These are phyloP conservation scores for Lithobius niger DNA, from an alignment of 1,140 invertebrate genomes.

Conservation along the genomic window DNA sequence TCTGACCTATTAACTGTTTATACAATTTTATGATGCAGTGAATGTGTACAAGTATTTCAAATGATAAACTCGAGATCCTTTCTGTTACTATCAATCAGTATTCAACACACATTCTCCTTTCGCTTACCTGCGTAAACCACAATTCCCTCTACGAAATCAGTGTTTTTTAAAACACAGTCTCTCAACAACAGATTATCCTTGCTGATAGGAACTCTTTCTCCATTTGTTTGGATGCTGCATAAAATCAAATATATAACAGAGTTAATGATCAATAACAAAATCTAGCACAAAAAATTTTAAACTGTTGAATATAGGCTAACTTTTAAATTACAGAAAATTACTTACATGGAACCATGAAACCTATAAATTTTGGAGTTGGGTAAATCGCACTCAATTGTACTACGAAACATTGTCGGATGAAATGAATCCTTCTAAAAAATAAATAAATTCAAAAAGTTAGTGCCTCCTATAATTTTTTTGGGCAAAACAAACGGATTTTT, in stretches of 20 bases:
- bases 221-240: constrained; percentile 51
- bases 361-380: constrained; percentile 93
- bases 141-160: constrained; percentile 86
- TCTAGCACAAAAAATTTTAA: neutral
- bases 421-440: constrained; percentile 51
- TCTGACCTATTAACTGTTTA: too few relatives aligned
- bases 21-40: too few relatives aligned
- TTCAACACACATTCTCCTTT: too few relatives aligned
- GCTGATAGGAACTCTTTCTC: constrained; percentile 62
- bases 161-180: constrained; percentile 89
- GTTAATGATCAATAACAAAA: neutral
- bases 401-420: constrained; percentile 64
- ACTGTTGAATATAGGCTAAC: neutral
- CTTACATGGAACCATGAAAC: constrained; percentile 71
- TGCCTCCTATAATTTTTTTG: neutral
- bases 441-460: constrained; percentile 20
- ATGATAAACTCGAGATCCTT: too few relatives aligned
- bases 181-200: constrained; percentile 87
- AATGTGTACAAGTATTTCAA: too few relatives aligned
- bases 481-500: neutral
- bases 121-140: constrained; percentile 87
- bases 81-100: too few relatives aligned
- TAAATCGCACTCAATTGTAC: constrained; percentile 73
- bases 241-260: constrained; percentile 13
- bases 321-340: constrained; percentile 8